Base-by-base conservation (phyloP, 2,797 vertebrate species). In the Sebastes steindachneri region DNA sequence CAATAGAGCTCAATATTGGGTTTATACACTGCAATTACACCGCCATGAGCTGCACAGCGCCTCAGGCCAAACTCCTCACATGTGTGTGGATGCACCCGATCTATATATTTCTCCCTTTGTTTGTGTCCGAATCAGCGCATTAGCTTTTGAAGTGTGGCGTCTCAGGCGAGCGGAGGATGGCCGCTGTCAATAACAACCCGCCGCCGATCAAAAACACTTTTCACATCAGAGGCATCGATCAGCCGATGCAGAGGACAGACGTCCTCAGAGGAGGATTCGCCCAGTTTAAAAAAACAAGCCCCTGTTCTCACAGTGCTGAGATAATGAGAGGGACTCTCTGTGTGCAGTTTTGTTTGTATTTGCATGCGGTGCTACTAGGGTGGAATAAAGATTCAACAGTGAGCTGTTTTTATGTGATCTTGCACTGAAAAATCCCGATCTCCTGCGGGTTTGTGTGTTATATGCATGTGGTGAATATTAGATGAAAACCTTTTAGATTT, bases 151-250 rank as follows among this genome's bases (percentile, higher is more conserved):
- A 86, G 83, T 15, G 62, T 2, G 5, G n/a, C 12, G 14, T 78
- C 86, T 82, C 80, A 2, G 69, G 86, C 9, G 54, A 71, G 67
- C 54, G 1, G 83, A 82, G 80, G 77, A 60, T 1, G 75, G 64
- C 74, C 1, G 80, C 79, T 70, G 87, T 94, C 93, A 68, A 93
- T 93, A 94, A 25, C 67, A 64, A 75, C 62, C 62, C 19, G 15
- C 75, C 2, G 48, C 75, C 68, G 69, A 93, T 95, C 90, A 93
- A 91, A 92, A 89, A 68, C 80, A 77, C 86, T 93, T 92, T 89
- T 87, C 83, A 89, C 90, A 87, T 91, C 81, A 88, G 88, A 88
- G 74, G 57, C 77, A 92, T 94, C 86, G 81, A 94, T 92, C 3
- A 8, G 72, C 41, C 3, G n/a, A 77, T n/a, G 74, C 58, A 23